Base-by-base conservation (phyloP, 2,888 invertebrate species). In the Chromoteleia sp. region DNA sequence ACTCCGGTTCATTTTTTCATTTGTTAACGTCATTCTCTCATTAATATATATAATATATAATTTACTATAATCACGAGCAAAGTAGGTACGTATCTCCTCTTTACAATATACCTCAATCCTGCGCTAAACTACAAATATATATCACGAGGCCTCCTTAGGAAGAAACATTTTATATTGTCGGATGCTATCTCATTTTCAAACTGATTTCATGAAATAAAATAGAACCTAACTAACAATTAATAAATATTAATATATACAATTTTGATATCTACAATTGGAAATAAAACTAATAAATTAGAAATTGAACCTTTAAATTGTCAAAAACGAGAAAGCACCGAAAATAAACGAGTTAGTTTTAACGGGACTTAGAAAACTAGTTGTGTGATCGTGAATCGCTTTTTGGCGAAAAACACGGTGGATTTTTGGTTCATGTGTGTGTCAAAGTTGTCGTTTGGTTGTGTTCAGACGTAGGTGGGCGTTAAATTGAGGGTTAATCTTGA, bases 401-500 rank as follows among this genome's bases (percentile, higher is more conserved):
- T 25, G 25, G 25, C 25, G 5, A 25, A 25, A 25, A 5, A 25
- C 25, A n/a, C n/a, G n/a, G 25, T 25, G 3, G 25, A 4, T 25
- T 25, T 25, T 25, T 25, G 10, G 2, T 56, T 36, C 14, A 7
- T n/a, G n/a, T 36, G 1, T 17, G 17, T 36, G 36, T 36, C n/a
- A n/a, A n/a, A 8, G 19, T 25, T 19, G 21, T 17, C 10, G 58
- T 54, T 48, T 39, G 7, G n/a, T 36, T 30, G 43, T 12, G 19
- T 84, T 92, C 91, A 93, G 89, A 95, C 94, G 91, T 97, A 97
- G 83, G 96, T 96, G 43, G 97, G 97, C 87, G 96, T 96, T 82
- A 97, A 93, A 92, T 97, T 96, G 52, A 97, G 94, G 41, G 97
- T 97, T 88, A 97, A 94, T 92, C 95, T 96, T 78, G 96, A 94